These are phyloP conservation scores for Periplaneta americana DNA, from an alignment of 1,140 invertebrate species.

Conservation along the genomic window DNA sequence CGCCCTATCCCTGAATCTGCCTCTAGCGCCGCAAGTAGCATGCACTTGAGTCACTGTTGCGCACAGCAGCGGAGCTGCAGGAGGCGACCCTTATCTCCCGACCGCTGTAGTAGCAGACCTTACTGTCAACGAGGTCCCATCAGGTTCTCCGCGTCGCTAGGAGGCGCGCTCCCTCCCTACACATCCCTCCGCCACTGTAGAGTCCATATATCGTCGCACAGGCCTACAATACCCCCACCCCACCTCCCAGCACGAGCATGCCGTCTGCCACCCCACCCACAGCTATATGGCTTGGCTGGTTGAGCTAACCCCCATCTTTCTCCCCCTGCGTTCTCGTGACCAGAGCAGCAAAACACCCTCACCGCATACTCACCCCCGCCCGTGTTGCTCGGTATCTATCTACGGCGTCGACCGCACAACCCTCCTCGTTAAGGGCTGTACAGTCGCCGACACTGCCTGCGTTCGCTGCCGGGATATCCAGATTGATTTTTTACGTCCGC, in stretches of 20 bases:
- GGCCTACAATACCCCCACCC: too few relatives aligned
- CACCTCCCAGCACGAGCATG: background rate
- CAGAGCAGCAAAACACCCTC: background rate
- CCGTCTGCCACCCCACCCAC: background rate
- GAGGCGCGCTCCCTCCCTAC: too few relatives aligned
- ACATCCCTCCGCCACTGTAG: background rate
- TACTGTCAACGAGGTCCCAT: background rate
- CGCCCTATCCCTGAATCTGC: too few relatives aligned
- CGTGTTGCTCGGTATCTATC: background rate
- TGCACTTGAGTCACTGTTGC: too few relatives aligned
- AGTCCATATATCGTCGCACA: background rate
- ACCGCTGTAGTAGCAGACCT: background rate
- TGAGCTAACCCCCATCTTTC: background rate
- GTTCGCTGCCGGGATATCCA: too few relatives aligned
- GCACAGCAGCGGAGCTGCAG: background rate
- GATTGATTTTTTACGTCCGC: too few relatives aligned
- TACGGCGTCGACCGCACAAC: background rate
- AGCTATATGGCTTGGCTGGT: background rate
- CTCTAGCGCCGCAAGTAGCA: too few relatives aligned
- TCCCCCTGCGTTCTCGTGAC: background rate
- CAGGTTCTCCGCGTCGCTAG: background rate
- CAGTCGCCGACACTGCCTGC: background rate
- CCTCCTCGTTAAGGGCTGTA: background rate
- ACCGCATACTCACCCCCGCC: background rate
- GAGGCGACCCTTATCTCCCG: background rate